A percentile compares a stretch with the other conserved stretches of the same genome.
phyloP scores from a whole-genome alignment of 2,888 invertebrate genomes.

The Agonopterix arenella region DNA sequence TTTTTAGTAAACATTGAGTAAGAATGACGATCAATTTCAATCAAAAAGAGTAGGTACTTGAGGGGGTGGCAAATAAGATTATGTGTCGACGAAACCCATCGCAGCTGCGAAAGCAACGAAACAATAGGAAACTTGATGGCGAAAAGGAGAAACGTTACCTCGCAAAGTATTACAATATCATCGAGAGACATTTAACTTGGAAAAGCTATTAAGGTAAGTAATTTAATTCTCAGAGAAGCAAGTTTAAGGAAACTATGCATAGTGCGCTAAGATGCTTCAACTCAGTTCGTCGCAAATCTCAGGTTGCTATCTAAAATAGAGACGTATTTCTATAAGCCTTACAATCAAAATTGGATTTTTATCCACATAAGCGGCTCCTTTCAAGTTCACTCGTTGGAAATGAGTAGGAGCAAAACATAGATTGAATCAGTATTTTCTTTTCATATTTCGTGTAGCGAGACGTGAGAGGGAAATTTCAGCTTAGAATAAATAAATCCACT shows the following conservation, averaged over 20 bases:
- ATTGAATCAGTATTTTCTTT: conserved; percentile 12
- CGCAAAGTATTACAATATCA: conserved; percentile 45
- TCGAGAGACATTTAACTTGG: conserved; percentile 40
- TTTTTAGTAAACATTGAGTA: too few species aligned
- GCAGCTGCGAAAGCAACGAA: conserved; percentile 24
- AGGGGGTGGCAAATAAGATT: neutral
- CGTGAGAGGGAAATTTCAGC: conserved; percentile 1
- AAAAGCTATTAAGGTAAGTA: conserved; percentile 58
- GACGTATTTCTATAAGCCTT: conserved; percentile 50
- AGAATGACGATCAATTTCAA: neutral
- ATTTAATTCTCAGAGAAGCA: conserved; percentile 49
- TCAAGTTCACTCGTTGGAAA: conserved; percentile 23
- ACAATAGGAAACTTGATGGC: conserved; percentile 33
- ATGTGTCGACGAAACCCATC: neutral
- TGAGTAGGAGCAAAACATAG: conserved; percentile 16
- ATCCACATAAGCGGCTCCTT: conserved; percentile 36
- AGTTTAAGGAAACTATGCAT: conserved; percentile 49
- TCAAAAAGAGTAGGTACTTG: neutral
- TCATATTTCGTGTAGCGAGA: conserved; percentile 1
- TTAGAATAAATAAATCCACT: conserved; percentile 4
- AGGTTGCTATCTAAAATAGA: conserved; percentile 41
- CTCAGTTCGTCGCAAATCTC: conserved; percentile 45
- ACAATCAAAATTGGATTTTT: conserved; percentile 50
- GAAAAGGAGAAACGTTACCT: conserved; percentile 35
- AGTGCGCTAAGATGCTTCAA: conserved; percentile 38